A percentile compares a stretch with the other conserved stretches of the same genome.
These are phyloP conservation scores for Salpingus planirostris DNA, from an alignment of 2,888 invertebrate genomes.

Conservation along the genomic window DNA sequence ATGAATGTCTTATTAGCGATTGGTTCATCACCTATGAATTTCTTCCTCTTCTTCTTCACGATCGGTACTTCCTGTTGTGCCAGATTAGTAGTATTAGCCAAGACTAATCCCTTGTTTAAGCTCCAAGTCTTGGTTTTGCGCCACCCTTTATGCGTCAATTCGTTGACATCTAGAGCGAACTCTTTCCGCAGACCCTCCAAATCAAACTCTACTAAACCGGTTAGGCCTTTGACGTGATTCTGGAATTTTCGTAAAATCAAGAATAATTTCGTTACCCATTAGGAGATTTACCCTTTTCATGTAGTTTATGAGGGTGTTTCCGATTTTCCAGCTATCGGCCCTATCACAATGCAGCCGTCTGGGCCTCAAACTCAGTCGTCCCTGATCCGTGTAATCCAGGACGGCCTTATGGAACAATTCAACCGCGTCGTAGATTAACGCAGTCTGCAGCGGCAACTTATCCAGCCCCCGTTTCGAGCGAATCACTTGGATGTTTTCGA, in stretches of 20 bases:
- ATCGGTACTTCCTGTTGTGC: too few relatives aligned
- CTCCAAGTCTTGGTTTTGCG: conserved; percentile 62
- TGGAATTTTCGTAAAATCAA: conserved; percentile 37
- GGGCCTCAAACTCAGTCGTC: conserved; percentile 13
- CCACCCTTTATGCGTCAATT: conserved; percentile 54
- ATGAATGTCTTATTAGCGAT: conserved; percentile 64
- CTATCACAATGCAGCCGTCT: conserved; percentile 51
- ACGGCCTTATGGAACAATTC: conserved; percentile 72
- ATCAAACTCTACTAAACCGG: conserved; percentile 71
- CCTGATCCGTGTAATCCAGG: conserved; percentile 46
- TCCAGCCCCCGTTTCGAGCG: conserved; percentile 1
- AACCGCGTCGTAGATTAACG: conserved; percentile 78
- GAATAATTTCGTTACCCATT: not conserved
- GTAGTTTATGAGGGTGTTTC: conserved; percentile 72
- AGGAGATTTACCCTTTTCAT: conserved; percentile 51
- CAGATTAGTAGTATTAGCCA: conserved; percentile 6
- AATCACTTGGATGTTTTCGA: conserved; percentile 10
- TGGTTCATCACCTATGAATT: conserved; percentile 51
- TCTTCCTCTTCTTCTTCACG: too few relatives aligned
- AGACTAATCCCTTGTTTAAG: conserved; percentile 27
- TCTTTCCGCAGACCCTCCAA: conserved; percentile 65
- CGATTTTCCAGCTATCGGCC: conserved; percentile 62
- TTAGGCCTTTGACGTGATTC: conserved; percentile 61
- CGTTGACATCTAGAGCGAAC: conserved; percentile 59
- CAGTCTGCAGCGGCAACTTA: conserved; percentile 66